A percentile compares a stretch with the other conserved stretches of the same genome.
Conservation (phyloP, 2,797 vertebrate species). For the Anguilla megastoma region DNA sequence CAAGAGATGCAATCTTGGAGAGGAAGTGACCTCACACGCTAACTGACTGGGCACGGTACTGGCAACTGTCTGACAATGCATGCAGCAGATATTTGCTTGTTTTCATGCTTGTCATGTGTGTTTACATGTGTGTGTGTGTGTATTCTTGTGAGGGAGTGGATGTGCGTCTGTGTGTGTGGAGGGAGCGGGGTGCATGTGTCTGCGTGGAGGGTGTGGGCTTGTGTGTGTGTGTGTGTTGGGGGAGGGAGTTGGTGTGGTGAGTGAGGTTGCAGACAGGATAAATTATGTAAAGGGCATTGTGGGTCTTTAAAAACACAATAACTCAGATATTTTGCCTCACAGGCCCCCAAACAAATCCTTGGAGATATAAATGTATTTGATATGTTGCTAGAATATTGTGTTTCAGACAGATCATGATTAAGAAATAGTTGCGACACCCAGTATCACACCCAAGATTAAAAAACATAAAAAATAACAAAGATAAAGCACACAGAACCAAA, state of each 20-base stretch:
- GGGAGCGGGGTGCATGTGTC: background rate
- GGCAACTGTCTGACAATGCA: slow-evolving; percentile 10
- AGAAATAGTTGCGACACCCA: background rate
- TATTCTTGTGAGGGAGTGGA: background rate
- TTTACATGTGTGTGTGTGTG: background rate
- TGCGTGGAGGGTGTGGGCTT: background rate
- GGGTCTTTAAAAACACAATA: slow-evolving; percentile 9
- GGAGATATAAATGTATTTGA: background rate
- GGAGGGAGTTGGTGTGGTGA: background rate
- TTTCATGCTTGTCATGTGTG: slow-evolving; percentile 33
- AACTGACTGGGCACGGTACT: background rate
- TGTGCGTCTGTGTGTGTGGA: background rate
- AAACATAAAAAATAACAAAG: background rate
- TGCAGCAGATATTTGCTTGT: slow-evolving; percentile 46
- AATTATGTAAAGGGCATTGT: background rate
- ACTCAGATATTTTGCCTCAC: slow-evolving; percentile 1
- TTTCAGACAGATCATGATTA: slow-evolving; percentile 8
- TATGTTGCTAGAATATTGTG: background rate
- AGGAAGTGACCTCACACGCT: slow-evolving; percentile 48
- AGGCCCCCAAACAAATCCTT: background rate
- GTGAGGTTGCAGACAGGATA: background rate
- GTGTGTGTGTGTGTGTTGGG: background rate
- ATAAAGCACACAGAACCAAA: background rate
- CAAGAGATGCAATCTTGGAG: slow-evolving; percentile 42
- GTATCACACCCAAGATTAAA: background rate